Evolutionary conservation across 2,888 invertebrate species (phyloP), one percentile per base, ranked within the genome.

Genomic region (Neoascia interrupta): DNA sequence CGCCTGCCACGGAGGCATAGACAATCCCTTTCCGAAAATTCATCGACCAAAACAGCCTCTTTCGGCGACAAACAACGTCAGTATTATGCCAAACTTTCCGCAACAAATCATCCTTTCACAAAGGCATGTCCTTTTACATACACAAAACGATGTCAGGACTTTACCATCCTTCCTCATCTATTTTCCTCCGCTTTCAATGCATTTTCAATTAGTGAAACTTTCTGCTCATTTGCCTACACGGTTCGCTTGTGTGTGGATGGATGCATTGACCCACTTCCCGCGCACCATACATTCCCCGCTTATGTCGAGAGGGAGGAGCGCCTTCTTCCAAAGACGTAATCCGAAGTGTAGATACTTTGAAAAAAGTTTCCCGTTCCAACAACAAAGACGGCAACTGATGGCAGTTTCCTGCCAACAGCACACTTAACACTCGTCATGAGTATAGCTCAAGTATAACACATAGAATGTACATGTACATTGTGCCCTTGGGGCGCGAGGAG

Each of bases 401-500:
- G 13, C 3, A 34, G 23, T 11, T 51, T 69, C 56, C 63, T 75
- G 75, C 75, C 75, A 75, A 75, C 56, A 69, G 69, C 51, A 75
- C 75, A 75, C 75, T 75, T 75, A 75, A 75, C 75, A 69, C 75
- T 63, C 51, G 49, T 56, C 43, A 69, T 75, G 75, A 63, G n/a
- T n/a, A 75, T 63, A 45, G 69, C 43, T n/a, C 56, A 18, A 69
- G 63, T 21, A 69, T 56, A 75, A 56, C 68, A 75, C n/a, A 56
- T 68, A 51, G 49, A n/a, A n/a, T 43, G 0, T 10, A 34, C 34
- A 28, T 11, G 34, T 4, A 2, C 5, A 8, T 3, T 36, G 23
- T 36, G 58, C 28, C 66, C 73, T 73, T 45, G 56, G n/a, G 51
- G 45, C 5, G 15, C n/a, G 31, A n/a, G 5, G 26, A 37, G 3